Base-by-base conservation (phyloP, 2,888 invertebrate genomes). In the Dexiosoma caninum region DNA sequence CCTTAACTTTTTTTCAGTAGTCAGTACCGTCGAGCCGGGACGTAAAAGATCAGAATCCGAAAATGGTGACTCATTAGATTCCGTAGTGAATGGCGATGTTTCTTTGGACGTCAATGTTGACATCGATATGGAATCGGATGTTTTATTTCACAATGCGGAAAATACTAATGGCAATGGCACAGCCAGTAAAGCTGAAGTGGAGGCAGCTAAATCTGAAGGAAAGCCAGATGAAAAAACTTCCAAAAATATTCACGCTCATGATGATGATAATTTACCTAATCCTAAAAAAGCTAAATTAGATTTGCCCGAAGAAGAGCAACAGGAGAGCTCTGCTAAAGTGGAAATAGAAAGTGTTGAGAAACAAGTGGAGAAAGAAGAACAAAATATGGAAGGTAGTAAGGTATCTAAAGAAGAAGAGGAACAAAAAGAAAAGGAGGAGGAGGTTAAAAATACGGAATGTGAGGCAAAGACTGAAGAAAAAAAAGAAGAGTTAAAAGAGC, bases 11-110 rank as follows among this genome's bases (percentile, higher is more conserved):
- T 27, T 85, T 83, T 72, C 82, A 89, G 97, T 97, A 77, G 97
- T 97, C 9, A 94, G 94, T 87, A 94, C 94, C 35, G 92, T 92
- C 84, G 94, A 93, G 86, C 94, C 94, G 2, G 94, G 94, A 12
- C 88, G 90, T 16, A 93, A 92, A 84, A 92, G 92, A 27, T 90
- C 92, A 12, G 94, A 93, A 82, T 92, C 93, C 12, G 93, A 94
- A 87, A 94, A 94, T 88, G 94, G 94, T 0, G 94, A 94, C 82
- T 92, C 92, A 7, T 90, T 92, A 8, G 90, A 90, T 86, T 88
- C 91, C 0, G 88, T 89, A 21, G 92, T 91, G 60, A 91, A 90
- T 78, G 91, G 91, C 8, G 91, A 91, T 85, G 85, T 90, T 2
- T 91, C 90, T 32, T 87, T 91, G 81, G 92, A 92, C 84, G 92